Evolutionary conservation across 23 tunicate species (phyloP), one percentile per base, ranked within the genome.

Genomic region (Halocynthia aurantium): DNA sequence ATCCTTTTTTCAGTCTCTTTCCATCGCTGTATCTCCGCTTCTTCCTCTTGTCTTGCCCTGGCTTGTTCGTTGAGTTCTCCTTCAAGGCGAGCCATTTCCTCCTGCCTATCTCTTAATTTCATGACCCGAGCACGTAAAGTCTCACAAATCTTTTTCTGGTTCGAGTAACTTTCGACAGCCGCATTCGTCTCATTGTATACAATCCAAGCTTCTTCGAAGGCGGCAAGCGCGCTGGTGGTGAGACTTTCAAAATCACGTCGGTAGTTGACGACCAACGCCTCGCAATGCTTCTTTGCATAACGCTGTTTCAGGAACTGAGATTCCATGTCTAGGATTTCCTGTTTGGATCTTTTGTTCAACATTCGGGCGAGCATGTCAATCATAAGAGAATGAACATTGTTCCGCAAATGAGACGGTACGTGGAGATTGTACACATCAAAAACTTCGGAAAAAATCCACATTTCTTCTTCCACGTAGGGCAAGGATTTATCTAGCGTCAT

Each of bases 81-180:
- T 64, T 88, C 95, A 50, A 88, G 60, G 20, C 57, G 71, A 81
- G 79, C 73, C 57, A 88, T 78, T 68, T 88, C 95, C 7, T 81
- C 73, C 53, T 88, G 95, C 40, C 79, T 70, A 10, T 60, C 51
- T 61, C 73, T 15, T 12, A 87, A 61, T 31, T 82, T 69, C 73
- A 82, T 22, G 13, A 65, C 80, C 61, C 77, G 77, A 5, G 75
- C 69, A 82, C 82, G 86, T 6, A 87, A 75, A 18, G 60, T 61
- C n/a, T 76, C 81, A 62, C 58, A 81, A 51, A 74, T 74, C 5
- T 52, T 74, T 56, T 49, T 53, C 56, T 74, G 78, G 64, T 54
- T 53, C 9, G 55, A 62, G 17, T 64, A 8, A 56, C 56, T 64
- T 74, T 74, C 56, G 6, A 65, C 78, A 8, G 22, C 13, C 15